A percentile compares a stretch with the other conserved stretches of the same genome.
phyloP scores from a whole-genome alignment of 2,888 invertebrate species.

The Lasioglossum vierecki region DNA sequence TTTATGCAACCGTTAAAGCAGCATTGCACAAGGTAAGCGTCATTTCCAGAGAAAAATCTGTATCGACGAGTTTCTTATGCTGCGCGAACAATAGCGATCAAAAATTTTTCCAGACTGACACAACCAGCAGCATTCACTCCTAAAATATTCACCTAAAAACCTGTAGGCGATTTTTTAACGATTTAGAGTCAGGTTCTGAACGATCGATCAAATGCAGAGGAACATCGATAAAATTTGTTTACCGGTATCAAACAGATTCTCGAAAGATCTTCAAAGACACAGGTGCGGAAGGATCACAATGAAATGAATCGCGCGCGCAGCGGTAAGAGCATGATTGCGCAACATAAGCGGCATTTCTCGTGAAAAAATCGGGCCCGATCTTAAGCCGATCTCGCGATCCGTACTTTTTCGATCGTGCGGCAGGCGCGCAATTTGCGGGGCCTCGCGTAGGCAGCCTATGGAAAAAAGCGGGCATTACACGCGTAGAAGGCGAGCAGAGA shows the following conservation, averaged over 20 bases:
- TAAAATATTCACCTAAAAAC: too few relatives aligned
- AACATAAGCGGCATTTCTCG: neutral
- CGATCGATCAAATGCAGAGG: neutral
- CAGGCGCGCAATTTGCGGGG: constrained; percentile 14
- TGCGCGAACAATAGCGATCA: too few relatives aligned
- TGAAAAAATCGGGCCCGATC: neutral
- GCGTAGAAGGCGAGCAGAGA: constrained; percentile 49
- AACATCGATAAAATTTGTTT: too few relatives aligned
- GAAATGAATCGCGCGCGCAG: neutral
- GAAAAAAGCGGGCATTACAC: constrained; percentile 42
- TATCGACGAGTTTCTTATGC: too few relatives aligned
- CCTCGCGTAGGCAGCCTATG: constrained; percentile 12
- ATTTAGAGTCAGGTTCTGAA: neutral
- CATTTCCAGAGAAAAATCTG: neutral
- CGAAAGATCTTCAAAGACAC: neutral
- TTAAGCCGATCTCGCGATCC: neutral
- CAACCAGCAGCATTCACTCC: neutral
- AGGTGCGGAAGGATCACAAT: neutral
- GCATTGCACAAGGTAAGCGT: neutral
- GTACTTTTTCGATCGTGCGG: constrained; percentile 11
- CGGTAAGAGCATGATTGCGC: neutral
- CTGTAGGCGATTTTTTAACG: neutral
- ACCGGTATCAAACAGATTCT: too few relatives aligned
- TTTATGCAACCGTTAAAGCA: neutral
- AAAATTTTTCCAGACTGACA: too few relatives aligned